These are phyloP conservation scores for Montipora efflorescens DNA, from an alignment of 64 coral and sea anemone genomes.

Conservation along the genomic window DNA sequence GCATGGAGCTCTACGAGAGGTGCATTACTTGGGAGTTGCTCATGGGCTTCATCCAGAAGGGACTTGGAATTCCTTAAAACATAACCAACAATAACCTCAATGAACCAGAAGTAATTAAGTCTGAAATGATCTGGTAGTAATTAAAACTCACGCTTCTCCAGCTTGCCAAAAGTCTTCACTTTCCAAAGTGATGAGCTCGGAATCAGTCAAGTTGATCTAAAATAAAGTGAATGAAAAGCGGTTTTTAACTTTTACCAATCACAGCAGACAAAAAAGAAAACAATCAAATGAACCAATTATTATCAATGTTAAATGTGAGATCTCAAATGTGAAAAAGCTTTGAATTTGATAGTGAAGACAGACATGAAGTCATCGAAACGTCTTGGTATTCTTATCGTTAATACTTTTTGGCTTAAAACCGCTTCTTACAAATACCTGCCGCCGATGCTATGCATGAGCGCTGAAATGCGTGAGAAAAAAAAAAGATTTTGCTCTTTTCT, in stretches of 20 bases:
- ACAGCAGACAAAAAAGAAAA: too few relatives aligned
- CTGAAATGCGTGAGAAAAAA: too few relatives aligned
- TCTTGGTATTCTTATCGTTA: too few relatives aligned
- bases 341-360: too few relatives aligned
- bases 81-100: not conserved
- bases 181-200: conserved; percentile 60
- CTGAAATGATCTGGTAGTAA: not conserved
- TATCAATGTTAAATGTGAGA: too few relatives aligned
- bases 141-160: conserved; percentile 63
- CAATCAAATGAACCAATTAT: too few relatives aligned
- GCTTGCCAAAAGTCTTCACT: conserved; percentile 90
- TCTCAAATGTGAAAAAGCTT: too few relatives aligned
- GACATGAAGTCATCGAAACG: too few relatives aligned
- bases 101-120: not conserved
- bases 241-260: not conserved
- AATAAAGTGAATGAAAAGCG: not conserved
- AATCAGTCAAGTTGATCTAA: conserved; percentile 66
- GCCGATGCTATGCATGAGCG: too few relatives aligned
- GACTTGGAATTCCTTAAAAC: conserved; percentile 20
- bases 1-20: conserved; percentile 81
- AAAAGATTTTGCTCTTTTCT: too few relatives aligned
- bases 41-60: conserved; percentile 76
- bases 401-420: too few relatives aligned
- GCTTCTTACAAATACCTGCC: too few relatives aligned
- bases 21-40: conserved; percentile 65